phyloP scores from a whole-genome alignment of 2,888 invertebrate species.

The Zele albiditarsus region DNA sequence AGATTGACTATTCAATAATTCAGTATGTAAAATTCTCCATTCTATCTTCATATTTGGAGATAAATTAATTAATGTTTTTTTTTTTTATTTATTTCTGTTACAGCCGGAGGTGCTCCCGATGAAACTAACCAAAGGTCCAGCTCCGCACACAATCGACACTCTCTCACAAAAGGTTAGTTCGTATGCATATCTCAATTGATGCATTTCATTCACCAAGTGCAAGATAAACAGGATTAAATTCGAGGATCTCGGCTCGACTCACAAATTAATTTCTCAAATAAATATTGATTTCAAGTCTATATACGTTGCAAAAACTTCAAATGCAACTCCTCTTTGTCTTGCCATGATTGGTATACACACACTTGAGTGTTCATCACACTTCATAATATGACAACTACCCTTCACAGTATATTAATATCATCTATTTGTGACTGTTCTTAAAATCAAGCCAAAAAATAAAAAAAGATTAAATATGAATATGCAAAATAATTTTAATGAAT shows the following conservation, averaged over 20 bases:
- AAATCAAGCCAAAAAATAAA: conserved; percentile 22
- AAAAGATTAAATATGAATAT: not conserved
- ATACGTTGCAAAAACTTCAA: not conserved
- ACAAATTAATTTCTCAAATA: not conserved
- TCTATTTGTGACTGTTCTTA: not conserved
- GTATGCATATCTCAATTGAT: not conserved
- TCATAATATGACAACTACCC: not conserved
- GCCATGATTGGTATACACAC: not conserved
- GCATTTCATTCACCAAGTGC: conserved; percentile 19
- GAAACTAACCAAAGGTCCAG: conserved; percentile 73
- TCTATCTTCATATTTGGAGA: too few relatives aligned
- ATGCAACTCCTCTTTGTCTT: not conserved
- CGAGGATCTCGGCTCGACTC: not conserved
- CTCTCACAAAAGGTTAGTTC: conserved; percentile 70
- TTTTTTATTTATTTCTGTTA: conserved; percentile 43
- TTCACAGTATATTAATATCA: not conserved
- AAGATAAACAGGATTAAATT: not conserved
- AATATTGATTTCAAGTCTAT: not conserved
- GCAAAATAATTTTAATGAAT: not conserved
- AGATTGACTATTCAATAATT: too few relatives aligned
- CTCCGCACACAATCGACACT: conserved; percentile 71
- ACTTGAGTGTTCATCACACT: not conserved
- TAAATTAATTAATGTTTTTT: not conserved
- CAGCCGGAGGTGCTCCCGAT: conserved; percentile 74
- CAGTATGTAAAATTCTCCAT: too few relatives aligned